Percentiles rank a stretch among this genome's conserved stretches.
Evolutionary conservation across 2,113 vertebrate genomes (phyloP).

Genomic region (Centropus unirufus): DNA sequence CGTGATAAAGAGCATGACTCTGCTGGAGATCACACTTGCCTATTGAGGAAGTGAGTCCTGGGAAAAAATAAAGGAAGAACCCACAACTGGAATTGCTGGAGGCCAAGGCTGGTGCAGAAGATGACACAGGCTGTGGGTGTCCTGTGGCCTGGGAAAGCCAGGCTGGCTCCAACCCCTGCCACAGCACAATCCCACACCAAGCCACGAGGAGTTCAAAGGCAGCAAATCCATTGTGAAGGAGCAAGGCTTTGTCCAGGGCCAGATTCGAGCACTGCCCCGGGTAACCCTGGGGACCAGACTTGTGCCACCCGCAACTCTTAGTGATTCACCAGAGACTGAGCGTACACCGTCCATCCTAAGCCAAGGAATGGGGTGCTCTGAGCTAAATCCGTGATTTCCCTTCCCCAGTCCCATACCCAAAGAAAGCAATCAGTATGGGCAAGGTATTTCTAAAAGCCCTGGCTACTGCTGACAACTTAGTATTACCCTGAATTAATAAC

Average conservation of each 20-base stretch:
- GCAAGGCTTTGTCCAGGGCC: background rate
- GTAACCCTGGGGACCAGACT: background rate
- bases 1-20: background rate
- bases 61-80: conserved; percentile 27
- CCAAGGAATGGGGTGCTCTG: background rate
- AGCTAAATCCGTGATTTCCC: background rate
- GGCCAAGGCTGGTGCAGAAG: background rate
- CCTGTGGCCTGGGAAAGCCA: background rate
- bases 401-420: background rate
- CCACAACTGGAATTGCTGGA: background rate
- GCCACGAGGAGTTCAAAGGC: conserved; percentile 21
- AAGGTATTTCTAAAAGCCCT: background rate
- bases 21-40: background rate
- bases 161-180: conserved; percentile 14
- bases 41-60: background rate
- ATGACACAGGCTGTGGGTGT: background rate
- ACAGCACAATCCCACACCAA: background rate
- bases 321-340: background rate
- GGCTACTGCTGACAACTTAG: background rate
- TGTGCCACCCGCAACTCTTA: fast-evolving
- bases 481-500: background rate
- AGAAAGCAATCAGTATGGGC: background rate
- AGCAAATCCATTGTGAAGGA: background rate
- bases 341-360: fast-evolving
- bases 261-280: background rate